Base-by-base conservation (phyloP, 2,797 vertebrate species). In the Esox masquinongy region DNA sequence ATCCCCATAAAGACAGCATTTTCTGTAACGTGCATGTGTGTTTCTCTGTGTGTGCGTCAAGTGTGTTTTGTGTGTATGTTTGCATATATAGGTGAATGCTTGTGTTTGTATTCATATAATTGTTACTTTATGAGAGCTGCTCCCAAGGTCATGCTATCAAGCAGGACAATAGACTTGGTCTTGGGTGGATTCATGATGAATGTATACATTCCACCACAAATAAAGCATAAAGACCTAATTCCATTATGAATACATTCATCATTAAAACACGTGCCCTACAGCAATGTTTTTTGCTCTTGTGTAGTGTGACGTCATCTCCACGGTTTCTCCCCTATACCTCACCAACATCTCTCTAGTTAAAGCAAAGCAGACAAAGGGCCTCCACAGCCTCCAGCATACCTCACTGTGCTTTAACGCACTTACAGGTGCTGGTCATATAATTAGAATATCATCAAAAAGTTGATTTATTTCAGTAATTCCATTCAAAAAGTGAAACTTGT, bases 281-380 rank as follows among this genome's bases (percentile, higher is more conserved):
- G 96, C 96, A 93, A 96, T 95, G 95, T 97, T 92, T 92, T 89
- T 59, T 61, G 17, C 15, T 39, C 26, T 94, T 96, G 95, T 96
- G 97, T 97, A 97, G 96, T 97, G 96, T 97, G 97, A 97, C 97
- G 95, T 97, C 96, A 95, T 95, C 93, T 90, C 95, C 94, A 95
- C 83, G 29, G 39, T 43, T 7, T 96, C 84, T 22, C 53, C 53
- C 22, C 56, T 64, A 82, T 91, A 81, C 86, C 87, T 90, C 85
- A 80, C 85, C 84, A 84, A 70, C 71, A 74, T 74, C 72, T 76
- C 47, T 66, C 59, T 51, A 26, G 66, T 70, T 39, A 51, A 47
- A n/a, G 59, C 19, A 29, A n/a, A 22, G 26, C 16, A 24, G 71
- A 47, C 36, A 47, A 19, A 15, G 59, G 19, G 31, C 31, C 51